Evolutionary conservation across 2,797 vertebrate species (phyloP), one percentile per base, ranked within the genome.

Genomic region (Euthynnus affinis): DNA sequence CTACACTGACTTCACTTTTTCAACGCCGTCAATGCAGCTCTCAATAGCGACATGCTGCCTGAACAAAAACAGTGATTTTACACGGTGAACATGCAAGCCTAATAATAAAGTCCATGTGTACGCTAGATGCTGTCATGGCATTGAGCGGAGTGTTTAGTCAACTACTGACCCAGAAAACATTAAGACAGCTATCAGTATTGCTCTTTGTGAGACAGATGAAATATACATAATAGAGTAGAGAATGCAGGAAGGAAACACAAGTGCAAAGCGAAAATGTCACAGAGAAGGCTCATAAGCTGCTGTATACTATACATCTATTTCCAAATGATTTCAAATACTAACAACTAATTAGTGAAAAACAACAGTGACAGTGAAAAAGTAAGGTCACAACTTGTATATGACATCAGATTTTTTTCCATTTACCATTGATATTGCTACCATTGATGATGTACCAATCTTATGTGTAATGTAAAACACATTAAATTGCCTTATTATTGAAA

Each of bases 91-190:
- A 57, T 29, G 55, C 55, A 9, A 9, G 55, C 22, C 2, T 3
- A 29, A 25, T 17, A 18, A 57, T 57, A 25, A 18, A 17, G 17
- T 15, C 27, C 27, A 9, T 8, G 46, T 20, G 25, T 57, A 18
- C 32, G 55, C 55, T n/a, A 4, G 18, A 37, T 10, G 17, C 29
- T 37, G 32, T 12, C 9, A 32, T n/a, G 32, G 32, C 57, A 13
- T 17, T 59, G 57, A 37, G 55, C 4, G 20, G 17, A n/a, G 32
- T 34, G 57, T 58, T 59, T 59, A 22, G 57, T 59, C 57, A 40
- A 60, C 58, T 40, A 60, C 4, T 40, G 58, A 40, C 29, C 57
- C n/a, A 32, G 57, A 59, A 59, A 37, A 59, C 29, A 37, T 17
- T 59, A 22, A 59, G 57, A 59, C 56, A 32, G 56, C 57, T 59